Evolutionary conservation across 2,113 vertebrate species (phyloP).

Genomic region (Oncorhynchus kisutch): DNA sequence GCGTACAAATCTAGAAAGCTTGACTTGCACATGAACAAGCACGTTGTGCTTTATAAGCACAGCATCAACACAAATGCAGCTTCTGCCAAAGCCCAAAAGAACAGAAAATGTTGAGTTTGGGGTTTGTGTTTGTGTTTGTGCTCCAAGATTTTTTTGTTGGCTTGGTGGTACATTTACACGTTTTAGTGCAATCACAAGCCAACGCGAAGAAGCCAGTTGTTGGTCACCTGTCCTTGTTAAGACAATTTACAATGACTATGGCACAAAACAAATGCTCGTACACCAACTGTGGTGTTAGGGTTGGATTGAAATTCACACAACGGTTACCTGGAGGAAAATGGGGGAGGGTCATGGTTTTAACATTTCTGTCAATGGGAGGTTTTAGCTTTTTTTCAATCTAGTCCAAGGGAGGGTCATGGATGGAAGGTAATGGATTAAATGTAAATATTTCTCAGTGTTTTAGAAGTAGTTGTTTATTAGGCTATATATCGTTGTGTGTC

Average conservation of each 20-base stretch:
- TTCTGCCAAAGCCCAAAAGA: background rate
- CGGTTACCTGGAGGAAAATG: no score
- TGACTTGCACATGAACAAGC: constrained; percentile 37
- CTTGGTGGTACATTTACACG: background rate
- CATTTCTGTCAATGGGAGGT: no score
- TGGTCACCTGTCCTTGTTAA: constrained; percentile 17
- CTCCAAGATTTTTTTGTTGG: background rate
- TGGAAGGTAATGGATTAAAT: no score
- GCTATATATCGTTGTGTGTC: no score
- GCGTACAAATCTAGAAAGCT: constrained; percentile 54
- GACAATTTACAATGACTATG: background rate
- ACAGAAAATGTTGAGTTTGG: background rate
- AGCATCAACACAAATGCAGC: constrained; percentile 35
- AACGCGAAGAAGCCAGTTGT: background rate
- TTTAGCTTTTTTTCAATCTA: no score
- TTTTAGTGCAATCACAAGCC: background rate
- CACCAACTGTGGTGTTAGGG: constrained; percentile 12
- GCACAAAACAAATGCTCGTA: constrained; percentile 7
- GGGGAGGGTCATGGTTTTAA: no score
- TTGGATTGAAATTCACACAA: no score
- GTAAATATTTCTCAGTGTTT: no score
- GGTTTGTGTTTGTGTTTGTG: background rate
- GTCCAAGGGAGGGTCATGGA: no score
- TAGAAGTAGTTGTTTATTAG: no score
- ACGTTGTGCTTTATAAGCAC: constrained; percentile 30